Evolutionary conservation across 30 jellyfish, hydroid and myxozoan genomes (phyloP), one percentile per base, ranked within the genome.

Genomic region (Clytia hemisphaerica): DNA sequence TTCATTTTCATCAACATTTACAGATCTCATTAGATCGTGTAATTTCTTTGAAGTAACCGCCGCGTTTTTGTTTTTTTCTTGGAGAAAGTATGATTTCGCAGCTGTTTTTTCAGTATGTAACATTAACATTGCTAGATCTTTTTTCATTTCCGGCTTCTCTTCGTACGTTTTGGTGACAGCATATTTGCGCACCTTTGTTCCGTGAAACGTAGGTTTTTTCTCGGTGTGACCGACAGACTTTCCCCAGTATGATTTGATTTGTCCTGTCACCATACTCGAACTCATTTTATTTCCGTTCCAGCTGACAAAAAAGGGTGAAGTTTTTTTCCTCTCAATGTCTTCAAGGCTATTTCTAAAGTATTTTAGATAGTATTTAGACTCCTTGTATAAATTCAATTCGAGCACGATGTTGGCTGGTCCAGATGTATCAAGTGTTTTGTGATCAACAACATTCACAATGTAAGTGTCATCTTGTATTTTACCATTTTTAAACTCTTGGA

Each of bases 231-330:
- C 80, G 6, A 53, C 62, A 21, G 80, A 45, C 14, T 45, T 67
- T n/a, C 62, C 38, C 73, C 73, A 67, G 29, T 24, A 67, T 7
- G 80, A 44, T 7, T 29, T 18, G 24, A 67, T 37, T 31, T 45
- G 51, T 27, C 25, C 51, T 25, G 70, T 67, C 9, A 67, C 53
- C 35, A 53, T 53, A 6, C 71, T 42, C 9, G 73, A 67, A 12
- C 71, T 19, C 71, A 67, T 44, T 45, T 50, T 50, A 14, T 47
- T 50, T 3, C 80, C 80, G 10, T 32, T 45, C 80, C 80, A 67
- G 21, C 70, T 40, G 4, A 67, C 62, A 47, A 67, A 67, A 2
- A 67, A 69, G 5, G 24, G 4, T 15, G 2, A 45, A 4, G 27
- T 37, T 16, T 16, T 28, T 18, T 37, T n/a, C n/a, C n/a, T n/a